phyloP scores from a whole-genome alignment of 1,140 invertebrate genomes.

The Lasioglossum albipes region DNA sequence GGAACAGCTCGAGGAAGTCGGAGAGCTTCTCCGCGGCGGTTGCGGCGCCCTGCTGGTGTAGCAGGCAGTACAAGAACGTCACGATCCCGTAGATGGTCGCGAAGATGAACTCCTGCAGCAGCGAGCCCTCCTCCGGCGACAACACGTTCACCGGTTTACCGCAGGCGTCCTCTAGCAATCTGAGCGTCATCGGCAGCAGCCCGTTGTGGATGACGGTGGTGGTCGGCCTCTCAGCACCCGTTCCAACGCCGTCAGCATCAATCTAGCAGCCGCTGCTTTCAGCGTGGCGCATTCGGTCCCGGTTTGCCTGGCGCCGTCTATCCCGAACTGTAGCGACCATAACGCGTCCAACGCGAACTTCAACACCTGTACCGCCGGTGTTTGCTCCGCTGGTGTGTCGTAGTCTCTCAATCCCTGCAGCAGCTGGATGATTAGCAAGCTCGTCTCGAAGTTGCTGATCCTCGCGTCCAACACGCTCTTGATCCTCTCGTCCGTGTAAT shows the following conservation, averaged over 20 bases:
- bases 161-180: conserved; percentile 82
- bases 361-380: conserved; percentile 82
- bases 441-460: conserved; percentile 82
- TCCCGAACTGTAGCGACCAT: conserved; percentile 82
- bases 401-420: conserved; percentile 82
- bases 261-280: conserved; percentile 82
- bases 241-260: conserved; percentile 82
- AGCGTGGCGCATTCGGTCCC: conserved; percentile 75
- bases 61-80: conserved; percentile 82
- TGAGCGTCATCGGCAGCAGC: conserved; percentile 82
- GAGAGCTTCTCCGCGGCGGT: conserved; percentile 80
- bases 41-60: conserved; percentile 80
- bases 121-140: conserved; percentile 71
- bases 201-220: conserved; percentile 83
- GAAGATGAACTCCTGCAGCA: conserved; percentile 83
- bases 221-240: conserved; percentile 81
- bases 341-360: conserved; percentile 83
- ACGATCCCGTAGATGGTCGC: conserved; percentile 82
- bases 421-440: conserved; percentile 82
- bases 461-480: conserved; percentile 80
- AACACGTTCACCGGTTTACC: conserved; percentile 62
- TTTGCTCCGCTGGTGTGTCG: conserved; percentile 81
- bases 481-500: conserved; percentile 81
- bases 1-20: conserved; percentile 83
- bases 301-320: conserved; percentile 67